Conservation (phyloP, 2,797 vertebrate species). For the Coregonus sp. region DNA sequence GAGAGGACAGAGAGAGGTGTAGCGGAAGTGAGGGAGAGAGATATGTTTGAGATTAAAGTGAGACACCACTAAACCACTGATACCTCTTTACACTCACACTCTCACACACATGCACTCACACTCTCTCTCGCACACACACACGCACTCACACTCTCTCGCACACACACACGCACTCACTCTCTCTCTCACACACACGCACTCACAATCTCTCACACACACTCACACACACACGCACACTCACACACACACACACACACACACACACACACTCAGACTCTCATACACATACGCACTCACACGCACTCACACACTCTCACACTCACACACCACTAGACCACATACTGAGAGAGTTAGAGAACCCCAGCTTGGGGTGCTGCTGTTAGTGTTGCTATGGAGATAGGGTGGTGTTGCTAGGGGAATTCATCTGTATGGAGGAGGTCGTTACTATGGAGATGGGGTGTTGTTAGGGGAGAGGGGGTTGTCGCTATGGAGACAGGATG, state of each 20-base stretch:
- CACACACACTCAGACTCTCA: slow-evolving; percentile 34
- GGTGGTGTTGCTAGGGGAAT: too few species aligned
- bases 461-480: background rate
- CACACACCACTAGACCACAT: slow-evolving; percentile 56
- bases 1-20: slow-evolving; percentile 10
- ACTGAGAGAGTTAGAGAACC: slow-evolving; percentile 47
- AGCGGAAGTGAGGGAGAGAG: slow-evolving; percentile 18
- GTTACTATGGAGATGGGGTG: background rate
- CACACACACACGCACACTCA: slow-evolving; percentile 21
- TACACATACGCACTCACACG: slow-evolving; percentile 18
- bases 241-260: slow-evolving; percentile 29
- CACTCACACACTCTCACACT: slow-evolving; percentile 21
- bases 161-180: slow-evolving; percentile 21
- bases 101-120: slow-evolving; percentile 28
- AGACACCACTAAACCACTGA: slow-evolving; percentile 80
- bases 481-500: slow-evolving; percentile 36
- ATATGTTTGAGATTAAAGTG: slow-evolving; percentile 52
- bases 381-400: slow-evolving; percentile 48
- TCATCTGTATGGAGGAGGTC: too few species aligned
- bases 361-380: slow-evolving; percentile 51
- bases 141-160: background rate
- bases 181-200: slow-evolving; percentile 14
- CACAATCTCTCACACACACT: slow-evolving; percentile 17
- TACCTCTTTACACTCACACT: slow-evolving; percentile 73
- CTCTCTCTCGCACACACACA: background rate